These are phyloP conservation scores for Gryllus bimaculatus DNA, from an alignment of 1,140 invertebrate species.

Conservation along the genomic window DNA sequence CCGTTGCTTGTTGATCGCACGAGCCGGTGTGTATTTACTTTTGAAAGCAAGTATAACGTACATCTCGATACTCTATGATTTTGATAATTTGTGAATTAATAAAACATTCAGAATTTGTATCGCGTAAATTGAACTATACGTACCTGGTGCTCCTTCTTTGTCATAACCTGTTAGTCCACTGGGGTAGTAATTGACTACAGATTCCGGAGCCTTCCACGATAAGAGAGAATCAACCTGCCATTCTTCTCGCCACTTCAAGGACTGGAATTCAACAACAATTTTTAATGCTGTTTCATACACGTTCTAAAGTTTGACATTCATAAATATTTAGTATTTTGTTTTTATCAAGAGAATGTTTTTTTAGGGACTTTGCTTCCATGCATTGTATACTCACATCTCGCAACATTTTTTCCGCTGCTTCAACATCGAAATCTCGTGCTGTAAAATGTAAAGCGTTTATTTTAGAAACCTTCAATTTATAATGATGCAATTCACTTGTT, in stretches of 20 bases:
- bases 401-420: conserved; percentile 76
- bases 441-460: conserved; percentile 31
- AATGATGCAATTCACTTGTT: neutral
- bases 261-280: conserved; percentile 40
- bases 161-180: conserved; percentile 68
- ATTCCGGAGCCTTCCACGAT: conserved; percentile 60
- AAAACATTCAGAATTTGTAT: no score
- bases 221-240: conserved; percentile 62
- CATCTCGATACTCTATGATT: no score
- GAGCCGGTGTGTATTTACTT: no score
- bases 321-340: neutral
- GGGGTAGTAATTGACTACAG: conserved; percentile 60
- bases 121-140: conserved; percentile 8
- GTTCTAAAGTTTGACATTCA: no score
- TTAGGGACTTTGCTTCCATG: neutral
- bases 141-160: conserved; percentile 74
- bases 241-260: conserved; percentile 63
- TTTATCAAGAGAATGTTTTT: neutral
- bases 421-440: conserved; percentile 74
- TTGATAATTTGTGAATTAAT: no score
- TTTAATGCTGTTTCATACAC: neutral
- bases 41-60: no score
- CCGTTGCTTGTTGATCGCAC: no score
- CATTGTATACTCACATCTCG: conserved; percentile 54
- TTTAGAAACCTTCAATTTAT: neutral